phyloP scores from a whole-genome alignment of 1,140 invertebrate genomes.

The Acromyrmex echinatior region DNA sequence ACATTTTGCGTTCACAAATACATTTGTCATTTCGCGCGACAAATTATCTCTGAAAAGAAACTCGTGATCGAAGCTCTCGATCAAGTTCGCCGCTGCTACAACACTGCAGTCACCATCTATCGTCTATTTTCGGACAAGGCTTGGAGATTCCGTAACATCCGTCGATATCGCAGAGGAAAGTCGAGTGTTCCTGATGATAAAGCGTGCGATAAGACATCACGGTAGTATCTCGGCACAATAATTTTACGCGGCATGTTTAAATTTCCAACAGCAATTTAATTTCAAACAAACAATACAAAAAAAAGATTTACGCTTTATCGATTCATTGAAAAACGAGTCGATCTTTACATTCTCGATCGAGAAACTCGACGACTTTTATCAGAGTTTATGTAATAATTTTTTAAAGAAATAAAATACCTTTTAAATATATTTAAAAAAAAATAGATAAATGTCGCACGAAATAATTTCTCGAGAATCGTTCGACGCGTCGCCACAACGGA shows the following conservation, averaged over 20 bases:
- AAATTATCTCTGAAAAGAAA: background rate
- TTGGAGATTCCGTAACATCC: background rate
- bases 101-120: constrained; percentile 17
- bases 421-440: background rate
- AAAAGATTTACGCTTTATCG: background rate
- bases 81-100: background rate
- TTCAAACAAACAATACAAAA: background rate
- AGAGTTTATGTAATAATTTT: background rate
- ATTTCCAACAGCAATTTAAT: background rate
- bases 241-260: background rate
- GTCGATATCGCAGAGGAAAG: background rate
- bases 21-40: background rate
- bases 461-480: background rate
- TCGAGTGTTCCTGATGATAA: background rate
- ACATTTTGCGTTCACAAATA: constrained; percentile 27
- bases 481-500: background rate
- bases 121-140: background rate
- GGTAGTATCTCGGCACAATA: background rate
- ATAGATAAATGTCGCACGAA: background rate
- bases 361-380: background rate
- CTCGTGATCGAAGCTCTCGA: background rate
- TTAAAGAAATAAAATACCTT: background rate
- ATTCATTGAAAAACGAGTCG: background rate
- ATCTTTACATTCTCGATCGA: background rate
- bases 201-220: background rate